Percentiles rank a stretch among this genome's conserved stretches.
phyloP scores from a whole-genome alignment of 2,888 invertebrate species.

The Himalopsyche kuldschensis region DNA sequence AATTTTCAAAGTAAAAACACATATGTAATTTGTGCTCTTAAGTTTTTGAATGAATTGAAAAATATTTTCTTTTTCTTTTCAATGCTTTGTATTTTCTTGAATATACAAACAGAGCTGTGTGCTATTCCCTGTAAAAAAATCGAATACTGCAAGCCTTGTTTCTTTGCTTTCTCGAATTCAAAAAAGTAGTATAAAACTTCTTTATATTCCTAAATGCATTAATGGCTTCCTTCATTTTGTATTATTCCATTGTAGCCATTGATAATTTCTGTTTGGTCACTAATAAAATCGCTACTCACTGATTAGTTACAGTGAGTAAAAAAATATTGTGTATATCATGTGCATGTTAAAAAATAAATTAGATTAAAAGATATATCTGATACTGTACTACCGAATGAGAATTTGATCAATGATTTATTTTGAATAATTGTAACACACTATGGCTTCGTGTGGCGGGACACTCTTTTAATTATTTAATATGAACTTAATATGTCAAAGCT shows the following conservation, averaged over 20 bases:
- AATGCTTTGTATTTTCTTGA: too few species aligned
- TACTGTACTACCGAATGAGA: background rate
- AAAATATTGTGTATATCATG: background rate
- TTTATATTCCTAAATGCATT: background rate
- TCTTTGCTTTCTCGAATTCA: too few species aligned
- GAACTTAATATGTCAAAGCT: background rate
- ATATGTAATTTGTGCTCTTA: too few species aligned
- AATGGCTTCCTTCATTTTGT: background rate
- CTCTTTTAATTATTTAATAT: background rate
- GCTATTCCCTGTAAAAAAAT: too few species aligned
- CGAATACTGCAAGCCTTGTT: too few species aligned
- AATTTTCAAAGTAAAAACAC: background rate
- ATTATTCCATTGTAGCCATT: background rate
- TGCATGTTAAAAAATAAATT: background rate
- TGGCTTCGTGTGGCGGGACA: background rate
- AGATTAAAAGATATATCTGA: background rate
- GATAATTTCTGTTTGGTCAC: background rate
- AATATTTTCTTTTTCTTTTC: too few species aligned
- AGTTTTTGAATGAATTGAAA: too few species aligned
- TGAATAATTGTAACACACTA: background rate
- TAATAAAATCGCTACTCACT: background rate
- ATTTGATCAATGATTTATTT: background rate
- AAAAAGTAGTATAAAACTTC: too few species aligned
- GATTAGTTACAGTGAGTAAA: background rate
- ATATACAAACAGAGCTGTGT: too few species aligned